Evolutionary conservation across 2,113 vertebrate genomes (phyloP).

Genomic region (Dipodomys stephensi): DNA sequence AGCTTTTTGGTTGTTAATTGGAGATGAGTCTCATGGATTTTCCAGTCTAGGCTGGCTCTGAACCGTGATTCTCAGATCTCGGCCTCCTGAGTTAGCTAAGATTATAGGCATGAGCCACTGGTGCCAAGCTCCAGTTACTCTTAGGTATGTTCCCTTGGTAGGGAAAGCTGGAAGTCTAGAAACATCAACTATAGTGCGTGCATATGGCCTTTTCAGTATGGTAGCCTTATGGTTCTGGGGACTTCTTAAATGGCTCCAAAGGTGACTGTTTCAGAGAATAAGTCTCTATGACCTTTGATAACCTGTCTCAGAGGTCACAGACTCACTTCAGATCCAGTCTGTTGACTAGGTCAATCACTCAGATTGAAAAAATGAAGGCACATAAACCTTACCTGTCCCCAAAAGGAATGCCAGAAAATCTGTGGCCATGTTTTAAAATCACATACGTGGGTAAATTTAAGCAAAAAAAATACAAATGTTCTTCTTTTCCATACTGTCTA

Average conservation of each 20-base stretch:
- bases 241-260: background rate
- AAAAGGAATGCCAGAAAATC: background rate
- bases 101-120: too few species aligned
- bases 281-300: background rate
- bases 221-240: background rate
- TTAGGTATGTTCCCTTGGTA: background rate
- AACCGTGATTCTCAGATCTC: too few species aligned
- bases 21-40: too few species aligned
- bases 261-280: background rate
- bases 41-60: too few species aligned
- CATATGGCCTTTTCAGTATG: background rate
- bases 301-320: background rate
- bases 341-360: background rate
- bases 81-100: too few species aligned
- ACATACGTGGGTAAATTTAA: background rate
- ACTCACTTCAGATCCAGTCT: background rate
- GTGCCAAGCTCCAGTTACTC: background rate
- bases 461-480: background rate
- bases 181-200: background rate
- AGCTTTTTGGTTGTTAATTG: too few species aligned
- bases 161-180: background rate
- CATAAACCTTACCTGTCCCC: background rate
- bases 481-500: background rate
- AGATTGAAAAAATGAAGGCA: background rate
- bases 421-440: conserved; percentile 6